Percentiles rank a stretch among this genome's conserved stretches.
phyloP scores from a whole-genome alignment of 2,797 vertebrate genomes.

The Enteromius thamalakanensis region DNA sequence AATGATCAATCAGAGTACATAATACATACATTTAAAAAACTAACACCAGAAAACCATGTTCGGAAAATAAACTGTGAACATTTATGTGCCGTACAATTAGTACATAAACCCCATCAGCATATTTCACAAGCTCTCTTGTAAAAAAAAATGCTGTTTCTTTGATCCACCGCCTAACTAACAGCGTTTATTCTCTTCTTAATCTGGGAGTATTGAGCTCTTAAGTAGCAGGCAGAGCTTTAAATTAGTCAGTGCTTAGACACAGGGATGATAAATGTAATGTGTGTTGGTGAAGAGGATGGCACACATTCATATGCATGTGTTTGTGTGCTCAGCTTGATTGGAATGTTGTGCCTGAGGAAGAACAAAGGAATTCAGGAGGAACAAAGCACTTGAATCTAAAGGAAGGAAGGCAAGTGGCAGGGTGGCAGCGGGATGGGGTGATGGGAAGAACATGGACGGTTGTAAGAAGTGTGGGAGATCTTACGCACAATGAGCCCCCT shows the following conservation, averaged over 20 bases:
- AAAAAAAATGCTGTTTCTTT: conserved; percentile 21
- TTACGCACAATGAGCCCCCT: conserved; percentile 67
- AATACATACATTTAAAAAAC: neutral
- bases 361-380: conserved; percentile 75
- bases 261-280: conserved; percentile 73
- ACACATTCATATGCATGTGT: conserved; percentile 81
- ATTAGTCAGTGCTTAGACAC: conserved; percentile 58
- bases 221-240: conserved; percentile 63
- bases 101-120: neutral
- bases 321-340: conserved; percentile 82
- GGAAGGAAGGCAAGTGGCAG: conserved; percentile 78
- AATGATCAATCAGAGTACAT: neutral
- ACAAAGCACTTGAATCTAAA: conserved; percentile 70
- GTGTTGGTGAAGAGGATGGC: conserved; percentile 73
- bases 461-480: conserved; percentile 61
- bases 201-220: conserved; percentile 45
- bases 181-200: conserved; percentile 37
- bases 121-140: neutral
- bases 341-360: conserved; percentile 72
- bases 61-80: neutral
- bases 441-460: conserved; percentile 48
- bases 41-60: neutral
- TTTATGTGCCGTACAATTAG: neutral
- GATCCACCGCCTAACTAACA: conserved; percentile 23
- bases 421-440: conserved; percentile 66